Base-by-base conservation (phyloP, 2,797 vertebrate species). In the Coracias cyanogaster region DNA sequence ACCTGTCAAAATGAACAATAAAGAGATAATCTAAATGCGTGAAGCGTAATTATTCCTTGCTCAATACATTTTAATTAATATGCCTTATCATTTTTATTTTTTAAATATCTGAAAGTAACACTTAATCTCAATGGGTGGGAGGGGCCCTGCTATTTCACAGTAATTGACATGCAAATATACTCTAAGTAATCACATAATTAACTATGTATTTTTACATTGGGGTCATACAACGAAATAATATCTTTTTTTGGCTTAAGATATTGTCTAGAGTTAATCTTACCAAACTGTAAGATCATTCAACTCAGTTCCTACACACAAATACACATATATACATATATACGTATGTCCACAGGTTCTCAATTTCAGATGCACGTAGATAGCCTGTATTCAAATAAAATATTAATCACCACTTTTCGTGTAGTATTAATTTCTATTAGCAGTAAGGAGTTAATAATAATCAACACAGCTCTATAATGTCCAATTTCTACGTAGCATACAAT, bases 1-100 rank as follows among this genome's bases (percentile, higher is more conserved):
- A 97, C 87, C 69, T 52, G 48, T 73, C 94, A 97, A 89, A 91
- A 92, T 37, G 77, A 97, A 96, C 87, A 96, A 92, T 86, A 16
- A 93, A 95, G 82, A 94, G 52, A 88, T 78, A 78, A 92, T 82
- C 58, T 79, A 93, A 92, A 91, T 64, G 69, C 77, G 81, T 0
- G 1, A 35, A 81, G 78, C 69, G 6, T 74, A 87, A 94, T 90
- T 92, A 89, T 62, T 95, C 65, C 58, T 79, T 93, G 46, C 46
- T 86, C n/a, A 91, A 78, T 20, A 82, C 60, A 79, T 72, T 73
- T 84, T 71, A 81, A 57, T 82, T 60, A 93, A 91, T 74, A 84
- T 25, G 61, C 41, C 17, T 94, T 94, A 84, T 77, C 74, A 51
- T 78, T 51, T 73, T 19, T 80, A 70, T 66, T 62, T 84, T 86